Evolutionary conservation across 2,888 invertebrate species (phyloP).

Genomic region (Aleiodes leptofemur): DNA sequence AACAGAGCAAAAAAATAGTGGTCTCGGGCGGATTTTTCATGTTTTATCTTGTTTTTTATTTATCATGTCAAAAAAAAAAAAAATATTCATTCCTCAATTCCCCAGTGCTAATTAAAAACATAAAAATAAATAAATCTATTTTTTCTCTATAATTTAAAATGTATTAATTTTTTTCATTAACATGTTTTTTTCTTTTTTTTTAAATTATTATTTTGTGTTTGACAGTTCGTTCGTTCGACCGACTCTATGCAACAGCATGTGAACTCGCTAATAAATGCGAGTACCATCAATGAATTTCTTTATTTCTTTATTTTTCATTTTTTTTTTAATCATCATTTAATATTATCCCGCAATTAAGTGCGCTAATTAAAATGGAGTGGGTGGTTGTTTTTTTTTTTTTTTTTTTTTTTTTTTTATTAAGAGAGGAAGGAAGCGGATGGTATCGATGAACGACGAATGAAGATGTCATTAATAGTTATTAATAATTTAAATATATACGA

Average conservation of each 20-base stretch:
- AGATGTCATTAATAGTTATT: conserved; percentile 46
- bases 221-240: conserved; percentile 55
- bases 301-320: not conserved
- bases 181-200: conserved; percentile 11
- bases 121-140: conserved; percentile 12
- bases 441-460: conserved; percentile 46
- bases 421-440: conserved; percentile 38
- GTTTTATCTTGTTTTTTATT: not conserved
- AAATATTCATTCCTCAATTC: conserved; percentile 29
- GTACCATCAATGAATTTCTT: conserved; percentile 25
- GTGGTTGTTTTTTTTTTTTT: not conserved
- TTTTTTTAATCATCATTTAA: not conserved
- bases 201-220: conserved; percentile 45
- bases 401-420: not conserved
- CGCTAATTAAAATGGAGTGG: conserved; percentile 30
- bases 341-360: conserved; percentile 24
- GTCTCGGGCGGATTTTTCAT: conserved; percentile 23
- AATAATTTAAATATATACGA: conserved; percentile 50
- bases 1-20: conserved; percentile 21
- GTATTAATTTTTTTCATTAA: conserved; percentile 12
- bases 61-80: not conserved
- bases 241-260: conserved; percentile 23
- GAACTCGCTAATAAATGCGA: conserved; percentile 29
- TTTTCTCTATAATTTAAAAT: conserved; percentile 17
- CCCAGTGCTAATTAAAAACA: conserved; percentile 34